Conservation (phyloP, 2,888 invertebrate genomes). For the Drosophila longiperda region DNA sequence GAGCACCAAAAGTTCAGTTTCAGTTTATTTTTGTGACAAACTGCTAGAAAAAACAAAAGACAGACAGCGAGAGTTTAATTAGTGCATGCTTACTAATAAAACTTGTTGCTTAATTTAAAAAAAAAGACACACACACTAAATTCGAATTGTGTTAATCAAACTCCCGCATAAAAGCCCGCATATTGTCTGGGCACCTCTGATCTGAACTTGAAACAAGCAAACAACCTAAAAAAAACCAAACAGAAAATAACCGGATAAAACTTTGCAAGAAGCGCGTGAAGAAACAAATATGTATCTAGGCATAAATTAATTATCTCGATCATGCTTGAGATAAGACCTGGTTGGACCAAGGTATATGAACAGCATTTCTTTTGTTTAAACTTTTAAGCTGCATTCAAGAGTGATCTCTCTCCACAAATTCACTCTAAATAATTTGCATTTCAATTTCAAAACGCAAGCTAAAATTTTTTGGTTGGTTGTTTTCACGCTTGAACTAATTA, state of each 20-base stretch:
- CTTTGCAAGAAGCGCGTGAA: conserved; percentile 36
- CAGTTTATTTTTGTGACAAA: conserved; percentile 47
- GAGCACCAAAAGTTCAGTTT: conserved; percentile 64
- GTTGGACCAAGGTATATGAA: background rate
- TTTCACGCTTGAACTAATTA: conserved; percentile 29
- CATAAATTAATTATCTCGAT: conserved; percentile 64
- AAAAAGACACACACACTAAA: conserved; percentile 17
- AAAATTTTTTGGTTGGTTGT: background rate
- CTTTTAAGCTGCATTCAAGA: conserved; percentile 2
- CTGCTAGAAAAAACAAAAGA: conserved; percentile 39
- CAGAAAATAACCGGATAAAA: conserved; percentile 57
- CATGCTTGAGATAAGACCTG: conserved; percentile 45
- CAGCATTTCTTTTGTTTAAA: background rate
- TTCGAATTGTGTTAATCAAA: conserved; percentile 74
- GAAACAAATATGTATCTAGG: conserved; percentile 50
- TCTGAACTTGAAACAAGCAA: conserved; percentile 68
- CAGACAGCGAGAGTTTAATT: conserved; percentile 70
- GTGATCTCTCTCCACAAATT: background rate
- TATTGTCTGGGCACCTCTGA: conserved; percentile 48
- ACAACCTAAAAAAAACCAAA: conserved; percentile 9
- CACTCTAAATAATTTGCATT: conserved; percentile 44
- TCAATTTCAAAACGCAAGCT: background rate
- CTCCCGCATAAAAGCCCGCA: conserved; percentile 72
- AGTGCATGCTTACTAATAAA: conserved; percentile 82
- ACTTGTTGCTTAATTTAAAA: conserved; percentile 68